These are phyloP conservation scores for Girardinichthys multiradiatus DNA, from an alignment of 2,113 vertebrate species.

Conservation along the genomic window DNA sequence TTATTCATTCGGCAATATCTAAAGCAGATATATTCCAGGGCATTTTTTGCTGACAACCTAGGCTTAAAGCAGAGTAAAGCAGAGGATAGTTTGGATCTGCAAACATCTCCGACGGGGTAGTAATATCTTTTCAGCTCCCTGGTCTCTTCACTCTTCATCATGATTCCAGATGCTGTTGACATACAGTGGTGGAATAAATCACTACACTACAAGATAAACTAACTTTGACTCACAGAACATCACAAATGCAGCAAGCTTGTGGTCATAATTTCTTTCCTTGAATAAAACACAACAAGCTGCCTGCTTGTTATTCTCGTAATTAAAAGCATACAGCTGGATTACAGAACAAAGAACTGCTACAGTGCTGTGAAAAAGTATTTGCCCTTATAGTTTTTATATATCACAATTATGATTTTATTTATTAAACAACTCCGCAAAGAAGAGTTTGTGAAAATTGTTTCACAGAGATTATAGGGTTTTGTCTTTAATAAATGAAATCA, in stretches of 20 bases:
- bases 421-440: background rate
- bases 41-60: conserved; percentile 66
- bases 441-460: no score
- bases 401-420: background rate
- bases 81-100: conserved; percentile 42
- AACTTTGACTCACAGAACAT: conserved; percentile 19
- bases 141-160: conserved; percentile 36
- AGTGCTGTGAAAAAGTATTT: background rate
- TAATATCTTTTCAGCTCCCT: conserved; percentile 35
- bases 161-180: conserved; percentile 33
- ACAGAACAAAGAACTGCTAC: background rate
- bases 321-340: background rate
- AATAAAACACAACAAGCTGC: background rate
- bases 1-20: conserved; percentile 73
- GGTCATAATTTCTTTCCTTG: conserved; percentile 5
- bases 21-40: conserved; percentile 61
- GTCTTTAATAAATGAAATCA: no score
- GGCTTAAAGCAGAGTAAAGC: conserved; percentile 44
- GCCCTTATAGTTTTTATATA: background rate
- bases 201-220: conserved; percentile 30
- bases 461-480: no score
- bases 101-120: conserved; percentile 34
- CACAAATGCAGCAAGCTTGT: conserved; percentile 19
- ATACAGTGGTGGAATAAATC: conserved; percentile 37
- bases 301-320: conserved; percentile 10